Base-by-base conservation (phyloP, 2,888 invertebrate species). In the Nasonovia ribisnigri region DNA sequence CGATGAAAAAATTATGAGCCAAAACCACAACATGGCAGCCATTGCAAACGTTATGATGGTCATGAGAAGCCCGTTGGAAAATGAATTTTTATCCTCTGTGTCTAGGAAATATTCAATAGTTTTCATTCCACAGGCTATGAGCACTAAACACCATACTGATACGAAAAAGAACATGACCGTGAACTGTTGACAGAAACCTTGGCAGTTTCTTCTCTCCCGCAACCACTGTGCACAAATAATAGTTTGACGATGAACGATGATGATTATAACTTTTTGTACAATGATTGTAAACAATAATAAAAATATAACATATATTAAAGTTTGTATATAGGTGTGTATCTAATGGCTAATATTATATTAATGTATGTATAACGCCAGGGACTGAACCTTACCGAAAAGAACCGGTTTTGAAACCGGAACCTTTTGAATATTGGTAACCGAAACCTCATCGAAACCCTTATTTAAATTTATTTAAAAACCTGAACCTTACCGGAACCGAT, bases 21-120 rank as follows among this genome's bases (percentile, higher is more conserved):
- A 93, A 43, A 88, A 93, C 88, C 88, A 93, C 54, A 93, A 20
- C 84, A 93, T 89, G 29, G 43, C 54, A 3, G n/a, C n/a, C 88
- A 93, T 84, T 36, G 43, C 42, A 36, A 93, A 57, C 36, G 92
- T 93, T 43, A 93, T 89, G 43, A 93, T 26, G 3, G 43, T 57
- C 92, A 93, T 89, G 51, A 89, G 42, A 5, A 88, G 5, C 24
- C 88, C 92, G 46, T 77, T 89, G 46, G 57, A 89, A n/a, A 51
- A 46, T 10, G 89, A 54, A 57, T 84, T 57, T 11, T 5, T n/a
- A 4, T 84, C 88, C 11, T 42, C 54, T 2, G 24, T 36, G n/a
- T 89, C 46, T 20, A 29, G 13, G 26, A 93, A 89, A 43, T 43
- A 93, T 20, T 84, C 29, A 8, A n/a, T 16, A 0, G 92, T 84